Base-by-base conservation (phyloP, 2,113 vertebrate genomes). In the Cromileptes altivelis region DNA sequence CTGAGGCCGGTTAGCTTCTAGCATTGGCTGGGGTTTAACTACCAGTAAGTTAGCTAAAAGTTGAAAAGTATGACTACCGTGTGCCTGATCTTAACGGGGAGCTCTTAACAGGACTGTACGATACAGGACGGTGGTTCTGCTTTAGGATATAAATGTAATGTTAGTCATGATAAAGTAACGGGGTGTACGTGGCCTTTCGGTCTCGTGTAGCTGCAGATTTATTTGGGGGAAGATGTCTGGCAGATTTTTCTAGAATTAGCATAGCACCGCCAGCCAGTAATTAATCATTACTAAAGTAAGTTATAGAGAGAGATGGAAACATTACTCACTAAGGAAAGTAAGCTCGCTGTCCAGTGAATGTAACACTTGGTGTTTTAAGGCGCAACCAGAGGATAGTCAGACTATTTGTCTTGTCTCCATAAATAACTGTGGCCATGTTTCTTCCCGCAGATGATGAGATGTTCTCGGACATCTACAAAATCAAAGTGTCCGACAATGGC, bases 381-480 rank as follows among this genome's bases (percentile, higher is more conserved):
- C 42, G 11, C 8, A 45, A 45, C 8, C 42, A 11, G 40, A 42
- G 11, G 42, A 45, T 11, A 45, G 42, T 45, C 42, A 9, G 42
- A 3, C 2, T 12, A 2, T 45, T 11, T 12, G 42, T 3, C 2
- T 1, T 12, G 33, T 70, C 37, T 63, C 8, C 0, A 9, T 2
- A 45, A 45, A 12, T 3, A 1, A 40, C n/a, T 3, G 37, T 45
- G 11, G 11, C 21, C 1, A 0, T 70, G 23, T 68, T 37, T 50
- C 6, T 1, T 18, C 25, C 18, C n/a, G 42, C 76, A 98, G 97
- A 93, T 30, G 97, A 98, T 79, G 97, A 99, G 95, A 96, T 99
- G 97, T 99, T 99, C 94, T 96, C 97, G 0, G 97, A 99, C 88
- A 95, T 96, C 72, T 98, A 96, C 93, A 96, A 95, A 87, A 92